These are phyloP conservation scores for Campylomormyrus tamandua DNA, from an alignment of 2,113 vertebrate genomes.

Conservation along the genomic window DNA sequence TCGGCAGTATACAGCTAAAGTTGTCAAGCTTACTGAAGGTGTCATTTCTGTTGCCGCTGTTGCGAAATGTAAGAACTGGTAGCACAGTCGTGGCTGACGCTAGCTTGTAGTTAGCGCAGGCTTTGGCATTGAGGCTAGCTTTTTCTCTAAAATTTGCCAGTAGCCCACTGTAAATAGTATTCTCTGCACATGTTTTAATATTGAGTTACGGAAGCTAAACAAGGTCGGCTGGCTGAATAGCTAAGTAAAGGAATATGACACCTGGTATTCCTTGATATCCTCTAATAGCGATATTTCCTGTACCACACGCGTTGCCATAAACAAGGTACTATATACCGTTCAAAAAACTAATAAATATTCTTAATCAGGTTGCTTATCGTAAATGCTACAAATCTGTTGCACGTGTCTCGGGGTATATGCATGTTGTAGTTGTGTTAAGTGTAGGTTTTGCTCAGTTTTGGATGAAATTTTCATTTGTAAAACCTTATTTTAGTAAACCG, in stretches of 20 bases:
- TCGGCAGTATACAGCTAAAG: background rate
- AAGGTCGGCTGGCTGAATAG: background rate
- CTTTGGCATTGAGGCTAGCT: background rate
- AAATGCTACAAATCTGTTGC: background rate
- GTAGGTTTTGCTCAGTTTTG: background rate
- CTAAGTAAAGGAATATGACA: background rate
- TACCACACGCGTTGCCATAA: background rate
- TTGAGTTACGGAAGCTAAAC: background rate
- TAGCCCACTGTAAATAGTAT: background rate
- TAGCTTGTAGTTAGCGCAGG: background rate
- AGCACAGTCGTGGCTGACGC: background rate
- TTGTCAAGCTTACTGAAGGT: background rate
- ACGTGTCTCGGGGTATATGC: background rate
- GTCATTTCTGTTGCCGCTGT: background rate
- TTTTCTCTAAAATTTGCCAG: background rate
- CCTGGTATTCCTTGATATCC: background rate
- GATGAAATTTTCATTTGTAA: background rate
- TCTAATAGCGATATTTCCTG: background rate
- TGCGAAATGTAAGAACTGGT: background rate
- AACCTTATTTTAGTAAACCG: background rate
- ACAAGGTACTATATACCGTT: background rate
- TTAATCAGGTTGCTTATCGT: background rate
- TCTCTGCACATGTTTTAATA: background rate
- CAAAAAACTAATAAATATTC: background rate
- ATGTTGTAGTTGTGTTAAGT: background rate